A percentile compares a stretch with the other conserved stretches of the same genome.
These are phyloP conservation scores for Perizoma affinitatum DNA, from an alignment of 2,888 invertebrate species.

Conservation along the genomic window DNA sequence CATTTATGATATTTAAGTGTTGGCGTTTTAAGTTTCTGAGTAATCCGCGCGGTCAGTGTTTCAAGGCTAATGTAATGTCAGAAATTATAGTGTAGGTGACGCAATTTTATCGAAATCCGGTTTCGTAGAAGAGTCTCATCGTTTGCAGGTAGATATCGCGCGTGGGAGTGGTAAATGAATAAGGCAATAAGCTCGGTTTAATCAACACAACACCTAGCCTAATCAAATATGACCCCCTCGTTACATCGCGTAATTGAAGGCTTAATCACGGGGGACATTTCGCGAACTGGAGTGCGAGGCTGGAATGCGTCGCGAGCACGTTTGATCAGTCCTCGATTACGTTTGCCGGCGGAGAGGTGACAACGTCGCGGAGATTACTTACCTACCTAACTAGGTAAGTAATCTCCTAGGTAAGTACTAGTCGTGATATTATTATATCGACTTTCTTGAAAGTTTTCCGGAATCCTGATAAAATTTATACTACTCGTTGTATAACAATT, in stretches of 20 bases:
- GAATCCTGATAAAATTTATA: background rate
- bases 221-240: constrained; percentile 82
- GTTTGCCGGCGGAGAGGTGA: constrained; percentile 53
- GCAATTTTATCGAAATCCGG: constrained; percentile 56
- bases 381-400: constrained; percentile 20
- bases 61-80: constrained; percentile 67
- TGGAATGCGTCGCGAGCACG: constrained; percentile 55
- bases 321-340: constrained; percentile 74
- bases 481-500: constrained; percentile 1
- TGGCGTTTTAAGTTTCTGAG: constrained; percentile 34
- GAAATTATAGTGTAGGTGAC: constrained; percentile 50
- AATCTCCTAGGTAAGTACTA: constrained; percentile 3
- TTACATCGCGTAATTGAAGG: constrained; percentile 81
- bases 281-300: constrained; percentile 50
- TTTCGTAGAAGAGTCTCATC: constrained; percentile 49
- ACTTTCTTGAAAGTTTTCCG: constrained; percentile 12
- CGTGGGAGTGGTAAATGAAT: constrained; percentile 70
- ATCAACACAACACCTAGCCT: constrained; percentile 81
- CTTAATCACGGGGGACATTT: constrained; percentile 79
- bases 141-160: constrained; percentile 53
- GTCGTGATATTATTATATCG: constrained; percentile 11
- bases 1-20: constrained; percentile 37
- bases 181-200: constrained; percentile 81
- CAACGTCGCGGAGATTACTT: constrained; percentile 51
- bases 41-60: constrained; percentile 53